Evolutionary conservation across 2,113 vertebrate species (phyloP), one percentile per base, ranked within the genome.

Genomic region (Chloroceryle aenea): DNA sequence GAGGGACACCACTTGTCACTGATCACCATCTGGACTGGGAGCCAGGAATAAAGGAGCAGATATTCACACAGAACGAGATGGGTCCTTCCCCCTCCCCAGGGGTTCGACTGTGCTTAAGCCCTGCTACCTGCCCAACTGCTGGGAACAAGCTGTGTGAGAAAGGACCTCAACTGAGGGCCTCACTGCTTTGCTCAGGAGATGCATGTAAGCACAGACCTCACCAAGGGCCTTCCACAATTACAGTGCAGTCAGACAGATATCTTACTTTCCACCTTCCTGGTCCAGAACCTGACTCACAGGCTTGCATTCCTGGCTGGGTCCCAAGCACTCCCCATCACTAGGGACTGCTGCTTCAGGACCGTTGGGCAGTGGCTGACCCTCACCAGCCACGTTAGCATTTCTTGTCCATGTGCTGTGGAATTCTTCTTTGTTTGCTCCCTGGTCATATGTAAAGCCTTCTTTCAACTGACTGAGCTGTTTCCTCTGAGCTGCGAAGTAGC

Each of bases 121-220:
- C 23, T 2, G 2, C 22, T 8, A 7, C 0, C 0, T 43, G 30
- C 23, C 40, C 5, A 3, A 7, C 18, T n/a, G 36, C 47, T 45
- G 26, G 36, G 12, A 64, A 42, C 14, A 25, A 42, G 67, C 48
- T 80, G 48, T 12, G 26, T 50, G 42, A 79, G 48, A 30, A 68
- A 32, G 26, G 14, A 16, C 4, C 29, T 80, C 1, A 1, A 1
- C 40, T 20, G 20, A 4, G 20, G 5, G 3, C 26, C 30, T 26
- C 25, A 14, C 3, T 0, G 3, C 16, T 36, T 58, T 42, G 26
- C 40, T 69, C 14, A 40, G 40, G n/a, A 69, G 29, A 52, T 66
- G 43, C 21, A 26, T 11, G 10, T 25, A 18, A 42, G 30, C 14
- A 14, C 52, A 59, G 34, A 17, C 36, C 26, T 81, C 43, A 19